A percentile compares a stretch with the other conserved stretches of the same genome.
Conservation (phyloP, 2,888 invertebrate genomes). For the Mythimna impura region DNA sequence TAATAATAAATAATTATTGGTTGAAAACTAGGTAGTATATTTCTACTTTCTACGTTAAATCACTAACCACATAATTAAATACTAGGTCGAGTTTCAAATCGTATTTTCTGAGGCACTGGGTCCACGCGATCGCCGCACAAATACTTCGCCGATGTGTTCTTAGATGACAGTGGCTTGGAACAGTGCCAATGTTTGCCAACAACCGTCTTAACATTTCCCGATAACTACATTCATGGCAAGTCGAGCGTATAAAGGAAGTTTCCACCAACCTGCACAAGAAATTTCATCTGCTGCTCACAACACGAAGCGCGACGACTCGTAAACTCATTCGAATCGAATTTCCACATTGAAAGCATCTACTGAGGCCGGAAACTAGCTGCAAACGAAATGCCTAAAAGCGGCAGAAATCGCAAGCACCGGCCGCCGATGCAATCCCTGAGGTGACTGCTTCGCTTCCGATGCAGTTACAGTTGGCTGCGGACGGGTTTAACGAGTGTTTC, state of each 20-base stretch:
- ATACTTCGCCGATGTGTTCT: slow-evolving; percentile 63
- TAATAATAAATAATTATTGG: neutral
- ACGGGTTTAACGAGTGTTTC: slow-evolving; percentile 77
- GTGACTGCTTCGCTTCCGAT: slow-evolving; percentile 78
- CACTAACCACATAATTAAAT: slow-evolving; percentile 22
- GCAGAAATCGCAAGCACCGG: slow-evolving; percentile 66
- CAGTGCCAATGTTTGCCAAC: slow-evolving; percentile 80
- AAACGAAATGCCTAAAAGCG: slow-evolving; percentile 72
- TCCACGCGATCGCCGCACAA: slow-evolving; percentile 58
- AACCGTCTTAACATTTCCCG: slow-evolving; percentile 81
- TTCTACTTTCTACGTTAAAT: slow-evolving; percentile 5
- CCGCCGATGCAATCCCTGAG: slow-evolving; percentile 68
- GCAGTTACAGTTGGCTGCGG: slow-evolving; percentile 76
- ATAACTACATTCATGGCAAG: slow-evolving; percentile 80
- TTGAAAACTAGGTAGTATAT: neutral
- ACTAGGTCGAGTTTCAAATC: slow-evolving; percentile 61
- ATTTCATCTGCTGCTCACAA: slow-evolving; percentile 67
- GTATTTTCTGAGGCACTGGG: slow-evolving; percentile 58
- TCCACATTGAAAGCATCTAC: slow-evolving; percentile 70
- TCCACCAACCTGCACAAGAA: slow-evolving; percentile 78
- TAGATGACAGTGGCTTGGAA: slow-evolving; percentile 76
- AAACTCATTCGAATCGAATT: slow-evolving; percentile 81
- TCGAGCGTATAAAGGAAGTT: slow-evolving; percentile 79
- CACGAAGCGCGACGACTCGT: slow-evolving; percentile 78
- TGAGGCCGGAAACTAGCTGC: slow-evolving; percentile 67